These are phyloP conservation scores for Halocynthia roretzi DNA, from an alignment of 23 tunicate species.

Conservation along the genomic window DNA sequence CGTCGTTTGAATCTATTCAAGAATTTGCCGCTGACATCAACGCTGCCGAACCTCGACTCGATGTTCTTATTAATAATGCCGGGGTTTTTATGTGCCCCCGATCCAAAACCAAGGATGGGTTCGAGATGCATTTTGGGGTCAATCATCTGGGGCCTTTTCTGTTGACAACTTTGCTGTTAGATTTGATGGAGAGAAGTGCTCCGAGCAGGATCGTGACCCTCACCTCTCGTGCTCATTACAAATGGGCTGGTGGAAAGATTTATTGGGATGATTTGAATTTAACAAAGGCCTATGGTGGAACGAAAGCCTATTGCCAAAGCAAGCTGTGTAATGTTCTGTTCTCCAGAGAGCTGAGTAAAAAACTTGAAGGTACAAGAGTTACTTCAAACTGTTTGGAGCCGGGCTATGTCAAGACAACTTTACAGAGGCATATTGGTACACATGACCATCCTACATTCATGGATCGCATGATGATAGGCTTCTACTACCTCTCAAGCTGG, in stretches of 20 bases:
- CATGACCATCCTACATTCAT: constrained; percentile 1
- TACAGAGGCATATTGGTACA: constrained; percentile 26
- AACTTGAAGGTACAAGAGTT: constrained; percentile 18
- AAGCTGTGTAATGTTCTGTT: constrained; percentile 16
- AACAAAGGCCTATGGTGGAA: background rate
- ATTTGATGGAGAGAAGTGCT: constrained; percentile 18
- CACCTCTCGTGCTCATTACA: constrained; percentile 6
- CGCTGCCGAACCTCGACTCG: background rate
- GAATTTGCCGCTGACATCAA: constrained; percentile 4
- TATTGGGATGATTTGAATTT: constrained; percentile 18
- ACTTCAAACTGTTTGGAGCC: constrained; percentile 24
- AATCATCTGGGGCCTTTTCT: constrained; percentile 45
- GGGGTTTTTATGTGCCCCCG: constrained; percentile 31
- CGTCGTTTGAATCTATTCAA: constrained; percentile 1
- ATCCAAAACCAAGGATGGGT: constrained; percentile 37
- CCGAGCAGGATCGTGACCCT: constrained; percentile 15
- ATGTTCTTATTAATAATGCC: constrained; percentile 8
- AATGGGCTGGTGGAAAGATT: background rate
- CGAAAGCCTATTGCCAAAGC: constrained; percentile 20
- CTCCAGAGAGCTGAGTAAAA: constrained; percentile 16
- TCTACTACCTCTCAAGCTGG: constrained; percentile 1
- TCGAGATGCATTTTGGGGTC: constrained; percentile 47
- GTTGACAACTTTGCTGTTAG: constrained; percentile 34
- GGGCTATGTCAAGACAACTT: constrained; percentile 27
- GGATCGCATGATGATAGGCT: constrained; percentile 8